Evolutionary conservation across 1,140 invertebrate species (phyloP), one percentile per base, ranked within the genome.

Genomic region (Grapholita molesta): DNA sequence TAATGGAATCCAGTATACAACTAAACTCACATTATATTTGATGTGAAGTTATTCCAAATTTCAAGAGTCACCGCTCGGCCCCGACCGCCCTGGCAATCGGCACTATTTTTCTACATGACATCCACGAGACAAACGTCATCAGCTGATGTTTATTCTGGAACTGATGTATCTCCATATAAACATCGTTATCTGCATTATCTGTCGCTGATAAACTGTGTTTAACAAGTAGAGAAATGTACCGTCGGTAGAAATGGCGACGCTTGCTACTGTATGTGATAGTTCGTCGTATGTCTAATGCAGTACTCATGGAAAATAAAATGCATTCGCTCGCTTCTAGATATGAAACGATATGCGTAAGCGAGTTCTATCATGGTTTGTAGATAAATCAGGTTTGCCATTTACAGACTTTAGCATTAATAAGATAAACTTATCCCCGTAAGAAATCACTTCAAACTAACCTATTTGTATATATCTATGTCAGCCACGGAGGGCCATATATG

Each of bases 131-230:
- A n/a, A 38, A 38, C 35, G 35, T 38, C 35, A 38, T 38, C n/a
- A 57, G 1, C 24, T 25, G 53, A 5, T 32, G 24, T 61, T 30
- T 30, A 28, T 61, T 32, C 55, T 15, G 18, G 25, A 30, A 61
- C 55, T 61, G 55, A 57, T 23, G 25, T 57, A 25, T 61, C 55
- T 57, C 25, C 55, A 25, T 32, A 32, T 15, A 32, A 61, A 61
- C 55, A 61, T 7, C 28, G 55, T 11, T 61, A 61, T 61, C 55
- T 61, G 23, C 12, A 11, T 61, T 61, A 61, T 61, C 55, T 32
- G 24, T 3, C 1, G 7, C 7, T 30, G 55, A 61, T 61, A 61
- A 57, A n/a, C 21, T n/a, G 23, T 61, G 28, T 61, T 61, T 61
- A 61, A 8, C 25, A n/a, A 32, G 5, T 61, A 18, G 55, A 61